phyloP scores from a whole-genome alignment of 1,140 invertebrate species.

The Bombus sylvicola region DNA sequence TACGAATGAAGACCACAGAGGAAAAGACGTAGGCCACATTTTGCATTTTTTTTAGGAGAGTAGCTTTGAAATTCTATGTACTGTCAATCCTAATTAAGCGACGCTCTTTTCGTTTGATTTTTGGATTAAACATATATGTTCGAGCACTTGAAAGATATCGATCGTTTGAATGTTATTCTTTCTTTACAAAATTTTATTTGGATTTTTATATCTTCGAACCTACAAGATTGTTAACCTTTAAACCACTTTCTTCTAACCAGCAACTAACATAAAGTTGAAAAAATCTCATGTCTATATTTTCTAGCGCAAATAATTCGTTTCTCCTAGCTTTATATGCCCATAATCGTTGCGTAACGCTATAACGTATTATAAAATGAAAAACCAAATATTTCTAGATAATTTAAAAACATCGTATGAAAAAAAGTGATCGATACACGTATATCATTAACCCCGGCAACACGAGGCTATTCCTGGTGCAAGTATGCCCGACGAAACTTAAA shows the following conservation, averaged over 20 bases:
- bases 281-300: too few species aligned
- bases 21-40: not conserved
- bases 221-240: not conserved
- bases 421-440: not conserved
- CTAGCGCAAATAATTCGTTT: accelerated
- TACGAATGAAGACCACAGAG: not conserved
- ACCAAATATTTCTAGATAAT: not conserved
- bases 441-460: not conserved
- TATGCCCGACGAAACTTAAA: constrained; percentile 49
- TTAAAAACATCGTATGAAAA: not conserved
- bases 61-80: too few species aligned
- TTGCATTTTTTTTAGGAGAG: too few species aligned
- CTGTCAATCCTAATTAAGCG: too few species aligned
- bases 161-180: too few species aligned
- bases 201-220: not conserved
- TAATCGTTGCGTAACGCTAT: not conserved
- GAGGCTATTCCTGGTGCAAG: constrained; percentile 11
- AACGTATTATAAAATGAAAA: not conserved
- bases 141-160: too few species aligned
- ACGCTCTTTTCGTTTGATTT: too few species aligned
- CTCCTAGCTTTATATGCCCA: not conserved
- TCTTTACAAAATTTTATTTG: not conserved
- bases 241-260: not conserved
- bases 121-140: too few species aligned
- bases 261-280: not conserved